These are phyloP conservation scores for Strix aluco DNA, from an alignment of 2,113 vertebrate genomes.

Conservation along the genomic window DNA sequence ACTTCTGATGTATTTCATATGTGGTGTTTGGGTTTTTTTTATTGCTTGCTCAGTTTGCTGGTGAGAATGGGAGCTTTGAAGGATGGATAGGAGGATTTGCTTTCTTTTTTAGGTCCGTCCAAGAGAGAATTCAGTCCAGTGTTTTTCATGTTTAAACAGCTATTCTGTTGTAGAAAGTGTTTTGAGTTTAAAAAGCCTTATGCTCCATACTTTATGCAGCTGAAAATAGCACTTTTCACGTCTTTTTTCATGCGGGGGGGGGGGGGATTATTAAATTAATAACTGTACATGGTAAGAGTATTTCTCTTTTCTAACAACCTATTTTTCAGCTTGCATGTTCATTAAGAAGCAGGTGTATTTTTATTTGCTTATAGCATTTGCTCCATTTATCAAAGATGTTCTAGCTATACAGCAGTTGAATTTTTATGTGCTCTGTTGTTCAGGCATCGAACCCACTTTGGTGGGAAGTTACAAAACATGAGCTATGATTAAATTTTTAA, in stretches of 20 bases:
- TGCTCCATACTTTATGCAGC: neutral
- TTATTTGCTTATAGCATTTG: neutral
- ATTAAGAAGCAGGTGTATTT: neutral
- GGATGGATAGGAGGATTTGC: neutral
- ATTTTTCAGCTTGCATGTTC: neutral
- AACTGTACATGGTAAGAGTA: neutral
- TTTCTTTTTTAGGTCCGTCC: neutral
- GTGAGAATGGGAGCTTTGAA: neutral
- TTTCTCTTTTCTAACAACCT: neutral
- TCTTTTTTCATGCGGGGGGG: neutral
- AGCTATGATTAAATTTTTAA: neutral
- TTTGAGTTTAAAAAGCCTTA: neutral
- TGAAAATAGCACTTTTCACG: neutral
- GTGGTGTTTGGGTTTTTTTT: neutral
- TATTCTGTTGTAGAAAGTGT: neutral
- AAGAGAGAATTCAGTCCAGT: neutral
- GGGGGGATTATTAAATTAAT: neutral
- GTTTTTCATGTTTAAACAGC: neutral
- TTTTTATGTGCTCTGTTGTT: neutral
- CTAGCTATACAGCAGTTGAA: neutral
- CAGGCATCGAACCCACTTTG: neutral
- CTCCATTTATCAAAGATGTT: neutral
- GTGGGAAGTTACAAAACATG: neutral
- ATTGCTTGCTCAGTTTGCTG: neutral
- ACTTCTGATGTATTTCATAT: neutral